These are phyloP conservation scores for Cryptotis parvus DNA, from an alignment of 2,113 vertebrate genomes.

Conservation along the genomic window DNA sequence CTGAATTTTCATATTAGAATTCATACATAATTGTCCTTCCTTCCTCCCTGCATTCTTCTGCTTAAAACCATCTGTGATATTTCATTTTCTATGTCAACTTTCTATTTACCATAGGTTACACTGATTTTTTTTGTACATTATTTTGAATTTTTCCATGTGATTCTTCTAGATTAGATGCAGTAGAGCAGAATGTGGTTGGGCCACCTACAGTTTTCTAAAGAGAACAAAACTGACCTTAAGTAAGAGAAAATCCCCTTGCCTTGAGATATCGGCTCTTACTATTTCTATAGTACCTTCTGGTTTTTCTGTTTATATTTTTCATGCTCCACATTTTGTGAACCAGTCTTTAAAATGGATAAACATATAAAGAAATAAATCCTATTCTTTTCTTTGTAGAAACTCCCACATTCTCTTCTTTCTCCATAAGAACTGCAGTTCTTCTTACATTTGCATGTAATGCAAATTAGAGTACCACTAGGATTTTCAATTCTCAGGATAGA, in stretches of 20 bases:
- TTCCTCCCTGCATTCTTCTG: not conserved
- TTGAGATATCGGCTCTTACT: not conserved
- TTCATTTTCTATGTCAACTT: not conserved
- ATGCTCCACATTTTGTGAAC: not conserved
- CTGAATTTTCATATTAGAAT: not conserved
- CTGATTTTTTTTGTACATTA: not conserved
- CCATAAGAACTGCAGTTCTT: not conserved
- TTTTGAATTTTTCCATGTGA: not conserved
- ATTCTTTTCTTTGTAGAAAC: not conserved
- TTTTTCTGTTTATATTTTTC: not conserved
- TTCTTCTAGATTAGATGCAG: not conserved
- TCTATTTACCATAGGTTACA: not conserved
- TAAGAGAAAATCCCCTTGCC: not conserved
- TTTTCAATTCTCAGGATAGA: constrained; percentile 18
- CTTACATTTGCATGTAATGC: not conserved
- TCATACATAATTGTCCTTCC: too few species aligned
- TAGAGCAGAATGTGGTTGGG: not conserved
- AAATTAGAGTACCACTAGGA: not conserved
- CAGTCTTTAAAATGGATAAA: not conserved
- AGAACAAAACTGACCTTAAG: not conserved
- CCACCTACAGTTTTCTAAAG: not conserved
- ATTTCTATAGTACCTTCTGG: not conserved
- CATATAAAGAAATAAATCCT: not conserved
- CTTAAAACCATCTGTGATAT: not conserved
- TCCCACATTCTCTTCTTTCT: not conserved